Percentiles rank a stretch among this genome's conserved stretches.
Evolutionary conservation across 2,797 vertebrate genomes (phyloP).

Genomic region (Chaetophractus vellerosus): DNA sequence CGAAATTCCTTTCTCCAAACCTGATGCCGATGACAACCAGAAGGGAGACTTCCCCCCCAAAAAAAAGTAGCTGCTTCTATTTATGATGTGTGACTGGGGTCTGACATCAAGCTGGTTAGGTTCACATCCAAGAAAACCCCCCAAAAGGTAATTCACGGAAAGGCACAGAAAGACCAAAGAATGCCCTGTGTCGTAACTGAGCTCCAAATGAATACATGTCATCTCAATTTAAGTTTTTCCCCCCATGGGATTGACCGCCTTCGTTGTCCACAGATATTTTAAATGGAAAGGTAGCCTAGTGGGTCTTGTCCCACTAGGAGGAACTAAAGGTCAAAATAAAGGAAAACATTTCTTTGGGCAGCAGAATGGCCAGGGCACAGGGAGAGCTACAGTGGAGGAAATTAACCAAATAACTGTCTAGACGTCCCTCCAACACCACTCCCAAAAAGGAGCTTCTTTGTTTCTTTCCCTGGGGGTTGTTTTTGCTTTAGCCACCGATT

Average conservation of each 20-base stretch:
- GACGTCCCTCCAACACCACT: neutral
- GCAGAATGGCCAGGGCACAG: neutral
- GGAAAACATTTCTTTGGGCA: neutral
- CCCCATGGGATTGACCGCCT: neutral
- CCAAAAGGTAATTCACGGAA: neutral
- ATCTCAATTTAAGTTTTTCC: neutral
- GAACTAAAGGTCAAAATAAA: neutral
- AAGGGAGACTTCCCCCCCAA: neutral
- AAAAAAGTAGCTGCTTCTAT: neutral
- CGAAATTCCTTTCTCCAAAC: neutral
- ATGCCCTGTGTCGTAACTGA: neutral
- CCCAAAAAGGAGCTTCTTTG: neutral
- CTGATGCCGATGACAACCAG: neutral
- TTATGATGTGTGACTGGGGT: neutral
- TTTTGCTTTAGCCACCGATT: neutral
- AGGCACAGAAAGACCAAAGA: neutral
- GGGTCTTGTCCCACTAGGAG: constrained; percentile 1
- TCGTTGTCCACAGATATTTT: neutral
- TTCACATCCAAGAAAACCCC: neutral
- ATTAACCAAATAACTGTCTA: neutral
- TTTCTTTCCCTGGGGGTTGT: neutral
- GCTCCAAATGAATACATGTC: neutral
- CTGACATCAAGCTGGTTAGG: neutral
- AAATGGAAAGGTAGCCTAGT: neutral
- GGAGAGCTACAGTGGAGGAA: neutral